Evolutionary conservation across 2,888 invertebrate species (phyloP).

Genomic region (Boloria euphrosyne): DNA sequence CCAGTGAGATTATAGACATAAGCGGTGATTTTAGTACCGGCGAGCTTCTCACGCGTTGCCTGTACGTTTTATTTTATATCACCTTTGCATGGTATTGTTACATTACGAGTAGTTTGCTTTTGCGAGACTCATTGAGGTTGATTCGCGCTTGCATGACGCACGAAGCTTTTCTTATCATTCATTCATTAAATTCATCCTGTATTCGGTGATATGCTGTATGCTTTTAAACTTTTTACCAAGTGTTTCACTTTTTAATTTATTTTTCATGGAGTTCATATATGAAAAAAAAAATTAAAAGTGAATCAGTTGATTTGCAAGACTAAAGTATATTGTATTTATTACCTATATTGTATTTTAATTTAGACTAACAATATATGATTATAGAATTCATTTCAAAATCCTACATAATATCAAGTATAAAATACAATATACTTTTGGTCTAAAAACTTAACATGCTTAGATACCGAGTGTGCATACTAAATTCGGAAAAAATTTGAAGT

Average conservation of each 20-base stretch:
- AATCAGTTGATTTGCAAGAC: background rate
- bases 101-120: conserved; percentile 45
- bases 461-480: background rate
- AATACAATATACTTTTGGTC: background rate
- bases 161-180: conserved; percentile 11
- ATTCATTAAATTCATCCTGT: background rate
- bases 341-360: conserved; percentile 1
- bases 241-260: too few species aligned
- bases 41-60: conserved; percentile 70
- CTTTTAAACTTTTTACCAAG: background rate
- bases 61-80: conserved; percentile 73
- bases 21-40: conserved; percentile 80
- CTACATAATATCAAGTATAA: too few species aligned
- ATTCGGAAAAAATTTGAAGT: background rate
- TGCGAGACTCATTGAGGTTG: conserved; percentile 21
- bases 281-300: background rate
- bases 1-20: conserved; percentile 81
- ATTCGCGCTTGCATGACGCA: conserved; percentile 29
- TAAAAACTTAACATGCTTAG: background rate
- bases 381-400: too few species aligned
- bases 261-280: background rate
- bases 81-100: conserved; percentile 59
- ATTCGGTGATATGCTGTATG: background rate
- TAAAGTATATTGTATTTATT: conserved; percentile 3
- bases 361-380: background rate